Conservation (phyloP, 2,797 vertebrate genomes). For the Taenioides sp. region DNA sequence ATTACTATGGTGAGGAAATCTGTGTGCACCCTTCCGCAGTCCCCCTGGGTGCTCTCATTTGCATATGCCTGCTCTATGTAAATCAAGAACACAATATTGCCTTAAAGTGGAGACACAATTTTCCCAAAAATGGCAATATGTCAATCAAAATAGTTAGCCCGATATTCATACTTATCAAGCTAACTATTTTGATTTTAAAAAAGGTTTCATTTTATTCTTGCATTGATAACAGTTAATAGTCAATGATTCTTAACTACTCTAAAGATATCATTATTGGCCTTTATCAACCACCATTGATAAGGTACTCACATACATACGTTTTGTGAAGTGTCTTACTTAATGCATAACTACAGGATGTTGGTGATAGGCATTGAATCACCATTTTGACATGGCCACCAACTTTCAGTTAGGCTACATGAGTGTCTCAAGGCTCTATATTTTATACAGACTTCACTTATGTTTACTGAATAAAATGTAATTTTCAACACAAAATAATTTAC, state of each 20-base stretch:
- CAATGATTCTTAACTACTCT: background rate
- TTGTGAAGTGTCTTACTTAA: background rate
- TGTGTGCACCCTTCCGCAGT: slow-evolving; percentile 11
- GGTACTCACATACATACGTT: background rate
- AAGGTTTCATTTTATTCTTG: background rate
- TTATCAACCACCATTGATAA: background rate
- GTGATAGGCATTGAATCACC: no score
- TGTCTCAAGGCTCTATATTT: no score
- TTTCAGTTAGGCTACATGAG: no score
- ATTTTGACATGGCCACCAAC: no score
- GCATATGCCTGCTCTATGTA: slow-evolving; percentile 9
- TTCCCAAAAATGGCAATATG: background rate
- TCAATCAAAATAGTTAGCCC: no score
- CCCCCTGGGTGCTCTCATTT: slow-evolving; percentile 7
- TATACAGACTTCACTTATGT: no score
- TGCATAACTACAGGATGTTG: no score
- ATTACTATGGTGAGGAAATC: slow-evolving; percentile 60
- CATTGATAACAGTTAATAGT: background rate
- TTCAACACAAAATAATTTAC: no score
- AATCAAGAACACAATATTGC: background rate
- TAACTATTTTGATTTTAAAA: background rate
- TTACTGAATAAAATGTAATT: no score
- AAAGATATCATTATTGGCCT: background rate
- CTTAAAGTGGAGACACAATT: slow-evolving; percentile 3
- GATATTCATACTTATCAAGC: no score